A percentile compares a stretch with the other conserved stretches of the same genome.
phyloP scores from a whole-genome alignment of 1,140 invertebrate species.

The Papilio polytes region DNA sequence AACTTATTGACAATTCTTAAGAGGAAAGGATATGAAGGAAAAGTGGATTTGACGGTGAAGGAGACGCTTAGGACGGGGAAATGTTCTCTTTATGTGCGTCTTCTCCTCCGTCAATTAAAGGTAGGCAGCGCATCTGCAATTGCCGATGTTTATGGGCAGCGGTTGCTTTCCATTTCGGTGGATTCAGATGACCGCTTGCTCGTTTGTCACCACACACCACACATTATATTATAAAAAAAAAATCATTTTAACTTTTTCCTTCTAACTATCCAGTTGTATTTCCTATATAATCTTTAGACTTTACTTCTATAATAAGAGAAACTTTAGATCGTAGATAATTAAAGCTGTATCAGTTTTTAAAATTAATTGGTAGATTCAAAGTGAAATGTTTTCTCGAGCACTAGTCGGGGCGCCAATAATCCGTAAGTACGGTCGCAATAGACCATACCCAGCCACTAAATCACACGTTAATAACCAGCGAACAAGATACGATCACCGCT shows the following conservation, averaged over 20 bases:
- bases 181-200: too few species aligned
- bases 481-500: conserved; percentile 75
- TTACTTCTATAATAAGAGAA: not conserved
- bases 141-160: too few species aligned
- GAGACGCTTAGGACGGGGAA: too few species aligned
- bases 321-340: not conserved
- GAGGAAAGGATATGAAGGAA: too few species aligned
- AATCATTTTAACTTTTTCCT: not conserved
- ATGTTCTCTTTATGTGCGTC: too few species aligned
- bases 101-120: too few species aligned
- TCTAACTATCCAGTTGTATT: not conserved
- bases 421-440: conserved; percentile 66
- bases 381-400: not conserved
- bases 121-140: too few species aligned
- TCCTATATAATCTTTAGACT: not conserved
- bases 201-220: too few species aligned
- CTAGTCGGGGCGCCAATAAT: conserved; percentile 42
- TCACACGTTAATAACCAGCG: conserved; percentile 79
- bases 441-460: conserved; percentile 67
- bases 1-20: too few species aligned
- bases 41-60: too few species aligned
- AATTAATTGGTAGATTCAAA: conserved; percentile 33
- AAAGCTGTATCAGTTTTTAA: not conserved
- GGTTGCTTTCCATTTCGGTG: too few species aligned
- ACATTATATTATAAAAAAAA: too few species aligned